Conservation (phyloP, 2,888 invertebrate genomes). For the Zhuqinia jingwanae region DNA sequence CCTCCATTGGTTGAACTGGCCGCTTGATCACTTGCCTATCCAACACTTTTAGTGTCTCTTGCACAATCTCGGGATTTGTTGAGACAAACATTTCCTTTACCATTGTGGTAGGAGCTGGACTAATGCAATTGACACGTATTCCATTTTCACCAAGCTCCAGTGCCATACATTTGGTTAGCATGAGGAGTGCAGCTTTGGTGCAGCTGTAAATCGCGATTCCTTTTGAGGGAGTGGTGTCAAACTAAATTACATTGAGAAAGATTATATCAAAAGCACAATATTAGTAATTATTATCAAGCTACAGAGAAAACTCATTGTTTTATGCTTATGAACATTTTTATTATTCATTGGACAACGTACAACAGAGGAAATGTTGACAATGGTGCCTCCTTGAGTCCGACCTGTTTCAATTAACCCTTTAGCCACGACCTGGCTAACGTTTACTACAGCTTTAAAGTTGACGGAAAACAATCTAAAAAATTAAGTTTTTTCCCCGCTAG, state of each 20-base stretch:
- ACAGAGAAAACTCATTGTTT: no score
- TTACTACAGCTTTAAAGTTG: constrained; percentile 92
- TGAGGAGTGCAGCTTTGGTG: constrained; percentile 94
- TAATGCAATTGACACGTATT: constrained; percentile 69
- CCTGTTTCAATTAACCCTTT: constrained; percentile 84
- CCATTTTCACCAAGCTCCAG: constrained; percentile 87
- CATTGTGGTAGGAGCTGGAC: constrained; percentile 70
- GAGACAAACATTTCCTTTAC: constrained; percentile 73
- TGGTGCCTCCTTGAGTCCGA: constrained; percentile 84
- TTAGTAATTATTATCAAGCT: neutral
- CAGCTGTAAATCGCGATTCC: constrained; percentile 87
- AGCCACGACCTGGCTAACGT: constrained; percentile 91
- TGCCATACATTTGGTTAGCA: constrained; percentile 90
- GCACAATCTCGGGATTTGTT: constrained; percentile 60
- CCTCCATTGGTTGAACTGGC: constrained; percentile 70
- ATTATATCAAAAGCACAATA: neutral
- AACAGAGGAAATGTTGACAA: constrained; percentile 95
- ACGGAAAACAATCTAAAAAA: constrained; percentile 83
- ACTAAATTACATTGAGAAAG: constrained; percentile 27
- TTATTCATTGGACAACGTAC: constrained; percentile 81
- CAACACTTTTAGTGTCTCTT: constrained; percentile 70
- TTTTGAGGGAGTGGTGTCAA: constrained; percentile 71
- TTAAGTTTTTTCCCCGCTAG: neutral
- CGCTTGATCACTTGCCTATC: constrained; percentile 72
- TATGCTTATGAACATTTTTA: neutral